Base-by-base conservation (phyloP, 2,888 invertebrate species). In the Dolichomitus sp. region DNA sequence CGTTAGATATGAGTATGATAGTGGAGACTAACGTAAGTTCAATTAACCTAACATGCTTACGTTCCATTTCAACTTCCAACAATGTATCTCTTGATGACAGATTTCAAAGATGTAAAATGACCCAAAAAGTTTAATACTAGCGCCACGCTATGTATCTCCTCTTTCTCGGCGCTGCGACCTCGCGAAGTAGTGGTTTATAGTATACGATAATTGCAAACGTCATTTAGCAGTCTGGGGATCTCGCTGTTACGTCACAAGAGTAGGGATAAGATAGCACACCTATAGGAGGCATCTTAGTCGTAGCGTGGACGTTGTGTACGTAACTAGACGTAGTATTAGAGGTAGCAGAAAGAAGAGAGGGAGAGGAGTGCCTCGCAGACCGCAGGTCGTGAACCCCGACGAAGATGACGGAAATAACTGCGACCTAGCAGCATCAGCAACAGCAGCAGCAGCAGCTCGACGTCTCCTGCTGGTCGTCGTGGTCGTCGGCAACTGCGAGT, bases 401-500 rank as follows among this genome's bases (percentile, higher is more conserved):
- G 84, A 73, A 77, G 84, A 89, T 87, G 89, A 91, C 89, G 87
- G 88, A 91, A 91, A 90, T 90, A 90, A 88, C 89, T 87, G 87
- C 83, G 80, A 83, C 83, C 83, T 80, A 76, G 80, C 80, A 72
- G 72, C 80, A 73, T 52, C 75, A 73, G 45, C 57, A 42, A 63
- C 75, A 83, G 54, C 77, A 75, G 27, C 40, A 63, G 74, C 69
- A 52, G 30, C 30, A 54, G 69, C 79, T 17, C 61, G 40, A 61
- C 61, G 61, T 37, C 69, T 79, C 75, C 75, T 48, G 59, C 27
- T 68, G 42, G 59, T 59, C 77, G 48, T 68, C 68, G 59, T 68
- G 63, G 78, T 74, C 74, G 66, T 23, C 75, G 68, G 30, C 19
- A n/a, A 66, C 17, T 42, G 42, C 52, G 52, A 74, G 81, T 70